Evolutionary conservation across 2,113 vertebrate genomes (phyloP).

Genomic region (Erpornis zantholeuca): DNA sequence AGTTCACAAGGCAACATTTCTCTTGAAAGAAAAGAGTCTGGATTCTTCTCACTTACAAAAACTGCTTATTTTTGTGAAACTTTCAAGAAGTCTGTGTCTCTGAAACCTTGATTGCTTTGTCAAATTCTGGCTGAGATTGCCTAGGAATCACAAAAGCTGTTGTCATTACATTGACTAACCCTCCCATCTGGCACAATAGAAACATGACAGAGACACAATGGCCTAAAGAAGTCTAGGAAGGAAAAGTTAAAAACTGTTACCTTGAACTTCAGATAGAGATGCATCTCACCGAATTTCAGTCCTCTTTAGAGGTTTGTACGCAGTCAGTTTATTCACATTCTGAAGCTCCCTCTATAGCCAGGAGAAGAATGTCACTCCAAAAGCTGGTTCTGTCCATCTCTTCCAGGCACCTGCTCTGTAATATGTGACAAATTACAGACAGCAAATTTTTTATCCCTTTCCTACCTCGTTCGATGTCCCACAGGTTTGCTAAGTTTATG

Average conservation of each 20-base stretch:
- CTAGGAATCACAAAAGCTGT: neutral
- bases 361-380: neutral
- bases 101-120: neutral
- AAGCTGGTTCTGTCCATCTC: neutral
- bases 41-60: neutral
- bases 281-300: neutral
- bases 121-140: neutral
- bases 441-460: neutral
- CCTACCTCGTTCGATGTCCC: accelerated
- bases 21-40: neutral
- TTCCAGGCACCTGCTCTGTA: neutral
- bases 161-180: neutral
- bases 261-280: neutral
- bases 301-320: accelerated
- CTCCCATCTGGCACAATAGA: neutral
- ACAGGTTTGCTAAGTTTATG: neutral
- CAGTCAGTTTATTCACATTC: neutral
- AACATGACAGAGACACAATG: neutral
- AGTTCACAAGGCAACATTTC: neutral
- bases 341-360: neutral
- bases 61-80: neutral
- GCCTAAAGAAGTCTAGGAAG: neutral
- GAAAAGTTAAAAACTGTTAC: neutral
- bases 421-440: accelerated
- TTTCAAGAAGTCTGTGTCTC: neutral